phyloP scores from a whole-genome alignment of 2,888 invertebrate species.

The Geophilus truncorum region DNA sequence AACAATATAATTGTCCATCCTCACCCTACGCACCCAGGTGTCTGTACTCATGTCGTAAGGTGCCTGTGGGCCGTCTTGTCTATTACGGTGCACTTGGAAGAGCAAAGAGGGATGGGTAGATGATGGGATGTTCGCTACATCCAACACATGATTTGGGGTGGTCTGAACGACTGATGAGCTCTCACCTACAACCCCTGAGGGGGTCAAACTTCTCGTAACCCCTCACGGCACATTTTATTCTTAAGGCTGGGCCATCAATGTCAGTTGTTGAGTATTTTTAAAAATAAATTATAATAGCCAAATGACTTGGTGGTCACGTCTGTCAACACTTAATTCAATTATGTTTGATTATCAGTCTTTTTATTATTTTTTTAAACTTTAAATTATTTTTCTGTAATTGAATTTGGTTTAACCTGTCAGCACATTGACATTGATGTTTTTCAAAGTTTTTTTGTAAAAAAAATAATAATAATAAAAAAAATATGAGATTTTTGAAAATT shows the following conservation, averaged over 20 bases:
- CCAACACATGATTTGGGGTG: slow-evolving; percentile 21
- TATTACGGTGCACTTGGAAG: neutral
- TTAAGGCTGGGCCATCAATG: slow-evolving; percentile 27
- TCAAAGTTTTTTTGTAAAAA: no score
- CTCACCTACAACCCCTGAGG: slow-evolving; percentile 21
- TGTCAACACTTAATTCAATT: neutral
- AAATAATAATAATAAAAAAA: no score
- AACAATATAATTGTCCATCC: neutral
- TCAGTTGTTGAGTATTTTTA: neutral
- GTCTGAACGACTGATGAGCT: slow-evolving; percentile 15
- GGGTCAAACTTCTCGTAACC: slow-evolving; percentile 14
- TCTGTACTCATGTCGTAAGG: slow-evolving; percentile 18
- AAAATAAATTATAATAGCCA: slow-evolving; percentile 23
- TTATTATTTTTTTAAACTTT: no score
- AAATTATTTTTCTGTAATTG: no score
- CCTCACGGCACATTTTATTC: slow-evolving; percentile 18
- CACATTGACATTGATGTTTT: no score
- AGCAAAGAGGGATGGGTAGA: neutral
- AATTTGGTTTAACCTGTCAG: no score
- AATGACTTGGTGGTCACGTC: slow-evolving; percentile 17
- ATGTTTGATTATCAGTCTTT: neutral
- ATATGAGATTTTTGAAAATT: no score
- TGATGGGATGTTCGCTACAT: neutral
- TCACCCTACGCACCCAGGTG: neutral
- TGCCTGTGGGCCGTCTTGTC: neutral